Base-by-base conservation (phyloP, 2,888 invertebrate species). In the Cheiracanthium punctorium region DNA sequence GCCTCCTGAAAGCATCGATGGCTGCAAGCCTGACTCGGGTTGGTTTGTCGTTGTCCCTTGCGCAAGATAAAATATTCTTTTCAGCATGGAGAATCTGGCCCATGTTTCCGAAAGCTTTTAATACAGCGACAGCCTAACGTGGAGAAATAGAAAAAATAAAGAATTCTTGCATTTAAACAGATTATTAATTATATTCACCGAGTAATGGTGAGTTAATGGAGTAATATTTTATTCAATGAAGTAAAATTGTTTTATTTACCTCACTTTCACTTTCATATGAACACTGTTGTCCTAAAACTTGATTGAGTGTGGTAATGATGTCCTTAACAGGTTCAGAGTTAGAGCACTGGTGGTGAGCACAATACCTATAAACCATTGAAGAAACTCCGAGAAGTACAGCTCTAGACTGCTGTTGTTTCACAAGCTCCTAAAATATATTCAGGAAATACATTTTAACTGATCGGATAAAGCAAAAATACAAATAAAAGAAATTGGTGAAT, bases 1-100 rank as follows among this genome's bases (percentile, higher is more conserved):
- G 32, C 58, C 87, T 28, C 72, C 87, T 76, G 48, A 96, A 95
- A 0, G 86, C 79, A 37, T 82, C 80, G 24, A 88, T 80, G 29
- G 88, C 88, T 28, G 88, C 80, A 29, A 88, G 32, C 37, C 88
- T 87, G 0, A 88, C 65, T 52, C 48, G 32, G 37, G 58, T 43
- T 8, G 72, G 30, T 29, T 77, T 81, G 10, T 71, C 48, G 1
- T 12, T 64, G 28, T 43, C 29, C 28, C 72, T 75, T 8, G 75
- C 76, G 14, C 81, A 76, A 24, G 70, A 58, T 17, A 77, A 2
- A 20, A 81, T 81, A 52, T 37, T 77, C 20, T 30, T 5, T 52
- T 67, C 37, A 17, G 87, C 87, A 43, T 67, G 41, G 4, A 81
- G 81, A 8, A 33, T 43, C 24, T 77, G 69, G 30, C 88, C 88